Conservation (phyloP, 2,797 vertebrate species). For the Graptemys geographica region DNA sequence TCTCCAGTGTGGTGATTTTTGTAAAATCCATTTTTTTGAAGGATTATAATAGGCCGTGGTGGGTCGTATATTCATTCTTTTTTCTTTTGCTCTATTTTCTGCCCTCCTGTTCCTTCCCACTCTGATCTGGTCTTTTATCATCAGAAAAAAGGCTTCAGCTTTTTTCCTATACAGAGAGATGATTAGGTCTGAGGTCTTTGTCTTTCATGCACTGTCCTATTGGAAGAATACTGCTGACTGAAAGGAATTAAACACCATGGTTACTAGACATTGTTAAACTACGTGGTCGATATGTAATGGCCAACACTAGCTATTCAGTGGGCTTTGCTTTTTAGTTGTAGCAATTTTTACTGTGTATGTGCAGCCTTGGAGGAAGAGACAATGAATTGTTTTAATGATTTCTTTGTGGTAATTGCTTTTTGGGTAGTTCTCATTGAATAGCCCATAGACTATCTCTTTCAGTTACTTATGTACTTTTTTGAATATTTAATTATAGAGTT, state of each 20-base stretch:
- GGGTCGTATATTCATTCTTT: neutral
- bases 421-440: neutral
- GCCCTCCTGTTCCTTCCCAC: neutral
- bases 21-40: neutral
- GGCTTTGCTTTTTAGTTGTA: constrained; percentile 9
- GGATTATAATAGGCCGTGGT: neutral
- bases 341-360: neutral
- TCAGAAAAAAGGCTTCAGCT: neutral
- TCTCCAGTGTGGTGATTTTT: neutral
- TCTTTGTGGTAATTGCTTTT: neutral
- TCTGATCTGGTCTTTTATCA: neutral
- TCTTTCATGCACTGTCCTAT: neutral
- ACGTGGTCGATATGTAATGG: neutral
- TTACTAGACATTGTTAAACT: constrained; percentile 9
- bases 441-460: neutral
- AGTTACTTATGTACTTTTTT: neutral
- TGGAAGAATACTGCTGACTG: constrained; percentile 44
- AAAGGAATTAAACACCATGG: constrained; percentile 37
- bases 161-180: neutral
- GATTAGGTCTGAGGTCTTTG: neutral
- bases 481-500: rapidly evolving
- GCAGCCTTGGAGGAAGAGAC: neutral
- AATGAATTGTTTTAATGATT: neutral
- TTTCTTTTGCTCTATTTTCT: neutral
- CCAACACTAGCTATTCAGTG: neutral